Conservation (phyloP, 2,113 vertebrate species). For the Shinisaurus crocodilurus region DNA sequence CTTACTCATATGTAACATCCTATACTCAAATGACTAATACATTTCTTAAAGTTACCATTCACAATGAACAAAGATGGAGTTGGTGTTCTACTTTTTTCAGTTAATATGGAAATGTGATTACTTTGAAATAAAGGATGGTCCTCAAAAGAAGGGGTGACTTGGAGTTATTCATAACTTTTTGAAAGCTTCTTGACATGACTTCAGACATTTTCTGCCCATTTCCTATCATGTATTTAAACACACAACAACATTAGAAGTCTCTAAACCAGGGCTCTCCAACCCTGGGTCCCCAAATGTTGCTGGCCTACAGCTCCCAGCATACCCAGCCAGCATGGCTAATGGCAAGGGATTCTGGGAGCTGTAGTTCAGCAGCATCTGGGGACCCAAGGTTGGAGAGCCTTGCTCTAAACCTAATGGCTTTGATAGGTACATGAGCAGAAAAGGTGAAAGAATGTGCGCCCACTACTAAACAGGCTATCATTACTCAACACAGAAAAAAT, state of each 20-base stretch:
- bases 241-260: not conserved
- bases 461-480: not conserved
- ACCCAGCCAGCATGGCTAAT: no score
- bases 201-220: not conserved
- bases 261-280: no score
- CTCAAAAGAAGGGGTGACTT: not conserved
- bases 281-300: no score
- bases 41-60: not conserved
- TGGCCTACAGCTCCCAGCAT: no score
- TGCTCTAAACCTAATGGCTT: not conserved
- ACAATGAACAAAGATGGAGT: not conserved
- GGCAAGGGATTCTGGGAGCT: no score
- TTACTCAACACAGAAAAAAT: not conserved
- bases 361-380: no score
- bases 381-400: no score
- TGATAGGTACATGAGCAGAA: rapidly evolving
- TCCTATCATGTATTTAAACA: not conserved
- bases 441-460: not conserved
- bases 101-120: constrained; percentile 14
- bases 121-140: constrained; percentile 1
- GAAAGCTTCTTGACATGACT: not conserved
- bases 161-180: constrained; percentile 24
- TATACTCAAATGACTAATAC: constrained; percentile 1
- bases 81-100: not conserved
- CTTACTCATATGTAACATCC: not conserved